These are phyloP conservation scores for Bambusicola thoracicus DNA, from an alignment of 2,113 vertebrate species.

Conservation along the genomic window DNA sequence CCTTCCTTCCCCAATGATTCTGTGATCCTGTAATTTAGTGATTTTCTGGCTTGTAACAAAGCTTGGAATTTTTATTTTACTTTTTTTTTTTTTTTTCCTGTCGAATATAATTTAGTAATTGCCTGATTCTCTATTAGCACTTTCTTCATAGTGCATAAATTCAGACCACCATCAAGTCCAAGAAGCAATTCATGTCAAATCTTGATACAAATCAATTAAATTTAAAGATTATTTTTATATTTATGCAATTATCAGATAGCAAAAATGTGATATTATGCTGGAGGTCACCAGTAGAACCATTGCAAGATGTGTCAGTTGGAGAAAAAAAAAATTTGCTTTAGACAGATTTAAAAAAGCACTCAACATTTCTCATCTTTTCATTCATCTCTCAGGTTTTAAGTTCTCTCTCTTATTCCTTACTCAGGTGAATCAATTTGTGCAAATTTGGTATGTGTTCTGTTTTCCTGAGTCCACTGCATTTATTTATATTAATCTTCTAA, in stretches of 20 bases:
- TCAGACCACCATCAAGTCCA: neutral
- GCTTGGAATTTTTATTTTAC: neutral
- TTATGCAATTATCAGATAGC: neutral
- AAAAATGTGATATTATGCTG: neutral
- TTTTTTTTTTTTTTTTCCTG: neutral
- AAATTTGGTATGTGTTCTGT: neutral
- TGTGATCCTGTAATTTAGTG: too few species aligned
- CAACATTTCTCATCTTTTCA: neutral
- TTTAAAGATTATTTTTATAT: neutral
- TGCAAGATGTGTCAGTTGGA: neutral
- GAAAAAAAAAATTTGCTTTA: neutral
- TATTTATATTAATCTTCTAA: neutral
- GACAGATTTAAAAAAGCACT: neutral
- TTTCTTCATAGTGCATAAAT: neutral
- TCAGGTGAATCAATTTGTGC: neutral
- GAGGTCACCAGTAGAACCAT: neutral
- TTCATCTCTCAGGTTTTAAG: neutral
- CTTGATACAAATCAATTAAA: neutral
- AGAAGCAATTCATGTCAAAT: neutral
- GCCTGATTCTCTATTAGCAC: accelerated
- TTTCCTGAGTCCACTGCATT: neutral
- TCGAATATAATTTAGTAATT: accelerated
- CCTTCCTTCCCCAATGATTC: too few species aligned
- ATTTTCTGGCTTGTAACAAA: neutral
- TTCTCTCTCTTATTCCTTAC: neutral